phyloP scores from a whole-genome alignment of 1,140 invertebrate species.

The Ptiloglossa arizonensis region DNA sequence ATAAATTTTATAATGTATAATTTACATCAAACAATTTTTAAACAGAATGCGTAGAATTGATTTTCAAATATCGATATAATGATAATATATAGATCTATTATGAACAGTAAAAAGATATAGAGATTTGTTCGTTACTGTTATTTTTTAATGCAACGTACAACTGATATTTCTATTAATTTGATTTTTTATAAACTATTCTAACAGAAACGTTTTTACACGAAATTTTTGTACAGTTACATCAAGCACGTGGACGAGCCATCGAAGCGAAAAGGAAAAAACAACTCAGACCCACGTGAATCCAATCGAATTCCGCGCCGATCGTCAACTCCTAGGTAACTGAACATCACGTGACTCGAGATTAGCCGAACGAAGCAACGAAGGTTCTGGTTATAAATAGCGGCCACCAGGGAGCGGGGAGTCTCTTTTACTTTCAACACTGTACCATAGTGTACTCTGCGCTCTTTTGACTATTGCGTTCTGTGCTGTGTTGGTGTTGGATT shows the following conservation, averaged over 20 bases:
- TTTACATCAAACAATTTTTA: not conserved
- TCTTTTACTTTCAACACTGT: constrained; percentile 75
- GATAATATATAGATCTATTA: no score
- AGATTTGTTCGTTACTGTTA: no score
- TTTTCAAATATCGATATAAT: no score
- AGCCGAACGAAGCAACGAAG: constrained; percentile 54
- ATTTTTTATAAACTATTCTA: not conserved
- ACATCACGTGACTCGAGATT: constrained; percentile 63
- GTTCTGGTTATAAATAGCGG: constrained; percentile 76
- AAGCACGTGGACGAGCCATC: constrained; percentile 26
- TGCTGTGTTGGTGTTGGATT: constrained; percentile 55
- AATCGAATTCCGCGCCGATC: constrained; percentile 60
- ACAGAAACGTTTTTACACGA: no score
- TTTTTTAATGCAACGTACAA: no score
- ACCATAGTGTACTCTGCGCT: constrained; percentile 64
- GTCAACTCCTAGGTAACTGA: constrained; percentile 30
- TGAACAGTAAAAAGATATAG: no score
- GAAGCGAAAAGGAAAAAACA: not conserved
- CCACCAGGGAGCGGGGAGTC: constrained; percentile 67
- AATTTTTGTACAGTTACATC: not conserved
- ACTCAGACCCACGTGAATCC: not conserved
- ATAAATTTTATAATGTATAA: not conserved
- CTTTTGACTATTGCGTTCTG: constrained; percentile 62
- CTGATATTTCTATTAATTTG: not conserved
- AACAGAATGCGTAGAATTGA: no score